Evolutionary conservation across 1,140 invertebrate genomes (phyloP).

Genomic region (Danaus plexippus): DNA sequence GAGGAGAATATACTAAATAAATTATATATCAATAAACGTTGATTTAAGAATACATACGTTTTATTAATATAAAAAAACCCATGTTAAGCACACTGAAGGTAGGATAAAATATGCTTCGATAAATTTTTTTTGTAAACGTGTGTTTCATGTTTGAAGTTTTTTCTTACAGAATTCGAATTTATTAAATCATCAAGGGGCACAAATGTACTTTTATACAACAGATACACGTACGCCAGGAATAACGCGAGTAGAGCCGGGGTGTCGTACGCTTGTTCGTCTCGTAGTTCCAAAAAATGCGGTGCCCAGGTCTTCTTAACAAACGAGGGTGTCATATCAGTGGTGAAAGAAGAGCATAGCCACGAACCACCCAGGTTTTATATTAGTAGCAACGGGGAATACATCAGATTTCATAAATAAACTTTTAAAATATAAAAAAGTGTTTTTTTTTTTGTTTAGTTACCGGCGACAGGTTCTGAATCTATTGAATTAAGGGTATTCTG

Average conservation of each 20-base stretch:
- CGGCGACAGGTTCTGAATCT: too few relatives aligned
- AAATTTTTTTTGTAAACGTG: too few relatives aligned
- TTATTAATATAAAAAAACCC: too few relatives aligned
- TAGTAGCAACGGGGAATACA: slow-evolving; percentile 10
- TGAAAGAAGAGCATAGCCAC: slow-evolving; percentile 20
- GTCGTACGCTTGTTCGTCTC: slow-evolving; percentile 12
- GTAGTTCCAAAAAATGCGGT: slow-evolving; percentile 12
- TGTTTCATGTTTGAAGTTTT: too few relatives aligned
- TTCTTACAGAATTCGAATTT: slow-evolving; percentile 5
- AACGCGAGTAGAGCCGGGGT: slow-evolving; percentile 2
- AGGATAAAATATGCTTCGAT: too few relatives aligned
- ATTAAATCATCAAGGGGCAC: slow-evolving; percentile 22
- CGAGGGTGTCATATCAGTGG: slow-evolving; percentile 2
- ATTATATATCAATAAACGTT: not conserved
- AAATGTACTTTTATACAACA: slow-evolving; percentile 24
- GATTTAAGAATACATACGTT: too few relatives aligned
- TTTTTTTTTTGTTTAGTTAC: too few relatives aligned
- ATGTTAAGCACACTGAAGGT: too few relatives aligned
- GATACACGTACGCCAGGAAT: slow-evolving; percentile 20
- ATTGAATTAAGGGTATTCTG: too few relatives aligned
- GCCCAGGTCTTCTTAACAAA: slow-evolving; percentile 6
- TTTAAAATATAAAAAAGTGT: too few relatives aligned
- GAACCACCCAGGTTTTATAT: slow-evolving; percentile 11
- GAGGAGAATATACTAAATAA: slow-evolving; percentile 14
- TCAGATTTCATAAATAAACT: slow-evolving; percentile 9